Conservation (phyloP, 2,888 invertebrate genomes). For the Catocala sponsa region DNA sequence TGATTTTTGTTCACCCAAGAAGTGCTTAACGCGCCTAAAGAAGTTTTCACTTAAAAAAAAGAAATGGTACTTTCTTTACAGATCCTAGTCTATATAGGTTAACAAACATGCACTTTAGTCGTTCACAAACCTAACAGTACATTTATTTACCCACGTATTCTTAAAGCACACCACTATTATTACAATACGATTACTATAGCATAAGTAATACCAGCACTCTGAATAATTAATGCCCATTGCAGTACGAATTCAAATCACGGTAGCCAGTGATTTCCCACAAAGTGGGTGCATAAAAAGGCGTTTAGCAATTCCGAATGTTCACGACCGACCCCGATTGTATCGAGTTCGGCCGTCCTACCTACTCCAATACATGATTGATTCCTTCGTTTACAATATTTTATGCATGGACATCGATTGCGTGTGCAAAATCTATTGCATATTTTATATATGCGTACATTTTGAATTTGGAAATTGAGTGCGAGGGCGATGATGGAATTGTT, state of each 20-base stretch:
- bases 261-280: background rate
- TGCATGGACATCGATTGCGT: slow-evolving; percentile 22
- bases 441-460: slow-evolving; percentile 1
- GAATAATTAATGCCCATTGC: slow-evolving; percentile 24
- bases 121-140: too few species aligned
- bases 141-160: slow-evolving; percentile 3
- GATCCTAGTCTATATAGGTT: too few species aligned
- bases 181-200: slow-evolving; percentile 16
- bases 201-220: slow-evolving; percentile 17
- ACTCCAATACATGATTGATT: slow-evolving; percentile 45
- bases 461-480: background rate
- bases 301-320: slow-evolving; percentile 37
- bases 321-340: slow-evolving; percentile 36
- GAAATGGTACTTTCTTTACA: too few species aligned
- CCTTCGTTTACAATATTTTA: slow-evolving; percentile 24
- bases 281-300: slow-evolving; percentile 30
- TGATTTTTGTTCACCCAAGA: too few species aligned
- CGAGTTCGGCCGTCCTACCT: slow-evolving; percentile 9
- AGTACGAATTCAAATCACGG: slow-evolving; percentile 19
- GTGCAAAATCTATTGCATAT: slow-evolving; percentile 7
- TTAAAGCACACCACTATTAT: slow-evolving; percentile 15
- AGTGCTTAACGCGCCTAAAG: too few species aligned
- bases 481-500: too few species aligned
- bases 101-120: too few species aligned
- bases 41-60: too few species aligned